Evolutionary conservation across 1,140 invertebrate species (phyloP).

Genomic region (Nilaparvata lugens): DNA sequence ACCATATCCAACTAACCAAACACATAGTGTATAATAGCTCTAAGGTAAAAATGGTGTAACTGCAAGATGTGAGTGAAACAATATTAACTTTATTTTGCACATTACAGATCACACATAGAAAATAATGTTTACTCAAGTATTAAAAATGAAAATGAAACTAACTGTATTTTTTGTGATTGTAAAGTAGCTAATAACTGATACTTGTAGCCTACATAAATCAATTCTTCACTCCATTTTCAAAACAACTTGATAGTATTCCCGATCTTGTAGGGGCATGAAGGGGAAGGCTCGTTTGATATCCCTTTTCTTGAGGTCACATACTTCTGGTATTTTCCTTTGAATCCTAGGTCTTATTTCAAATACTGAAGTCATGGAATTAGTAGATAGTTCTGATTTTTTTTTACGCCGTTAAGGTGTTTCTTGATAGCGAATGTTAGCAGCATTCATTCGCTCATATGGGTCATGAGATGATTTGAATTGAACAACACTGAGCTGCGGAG

Average conservation of each 20-base stretch:
- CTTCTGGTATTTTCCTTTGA: too few relatives aligned
- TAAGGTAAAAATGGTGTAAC: too few relatives aligned
- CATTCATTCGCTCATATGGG: not conserved
- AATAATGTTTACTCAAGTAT: too few relatives aligned
- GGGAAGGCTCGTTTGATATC: conserved; percentile 1
- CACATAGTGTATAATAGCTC: too few relatives aligned
- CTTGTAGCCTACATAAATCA: too few relatives aligned
- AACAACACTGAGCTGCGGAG: not conserved
- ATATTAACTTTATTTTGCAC: too few relatives aligned
- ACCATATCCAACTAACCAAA: too few relatives aligned
- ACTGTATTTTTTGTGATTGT: too few relatives aligned
- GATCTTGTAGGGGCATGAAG: not conserved
- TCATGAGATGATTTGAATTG: conserved; percentile 11
- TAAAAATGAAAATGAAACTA: too few relatives aligned
- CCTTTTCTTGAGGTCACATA: not conserved
- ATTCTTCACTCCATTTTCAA: not conserved
- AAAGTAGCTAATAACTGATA: too few relatives aligned
- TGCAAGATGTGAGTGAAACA: too few relatives aligned
- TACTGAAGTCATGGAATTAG: not conserved
- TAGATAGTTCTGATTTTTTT: not conserved
- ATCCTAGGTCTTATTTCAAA: not conserved
- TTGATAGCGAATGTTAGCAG: not conserved
- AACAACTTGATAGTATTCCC: not conserved
- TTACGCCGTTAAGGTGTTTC: conserved; percentile 1
- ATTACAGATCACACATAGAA: too few relatives aligned